Evolutionary conservation across 2,888 invertebrate species (phyloP), one percentile per base, ranked within the genome.

Genomic region (Pheosia gnoma): DNA sequence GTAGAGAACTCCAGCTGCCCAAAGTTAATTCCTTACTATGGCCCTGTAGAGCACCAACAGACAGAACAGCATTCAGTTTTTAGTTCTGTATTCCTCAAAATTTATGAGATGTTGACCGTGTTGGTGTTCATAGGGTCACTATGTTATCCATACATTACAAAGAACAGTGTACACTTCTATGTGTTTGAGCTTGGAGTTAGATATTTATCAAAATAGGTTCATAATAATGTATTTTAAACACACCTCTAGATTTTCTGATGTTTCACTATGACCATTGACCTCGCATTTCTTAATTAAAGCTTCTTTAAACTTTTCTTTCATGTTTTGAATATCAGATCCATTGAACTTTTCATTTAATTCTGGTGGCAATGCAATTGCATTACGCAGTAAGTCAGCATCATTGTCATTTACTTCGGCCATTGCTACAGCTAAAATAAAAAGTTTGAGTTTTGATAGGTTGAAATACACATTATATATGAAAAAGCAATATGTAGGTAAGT

Each of bases 261-360:
- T 95, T 3, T 94, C 93, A 2, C 89, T 88, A 0, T 94, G 90
- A 5, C 95, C 96, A 68, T 95, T 95, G 64, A 95, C 94, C 4
- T 94, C 91, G 76, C 97, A 97, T 84, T 96, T 96, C 60, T 95
- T 94, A 78, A 94, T 95, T 13, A 96, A 83, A 0, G 93, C 79
- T 47, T 94, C 88, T 59, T 94, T 89, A 0, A 94, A 89, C 61
- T 96, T 82, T 36, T 86, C 85, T 66, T 85, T 82, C 2, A 8
- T 84, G 59, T 5, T 77, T 78, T 55, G 86, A 81, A 10, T 55
- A 37, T 86, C 83, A 0, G 79, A 71, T 8, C 79, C 72, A 66
- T 86, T 83, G 13, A 90, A 66, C 58, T 84, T 82, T 0, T 82
- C 83, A 65, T 86, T 81, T 0, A 89, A 68, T 49, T 86, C 86